These are phyloP conservation scores for Plebejus melissa DNA, from an alignment of 2,888 invertebrate species.

Conservation along the genomic window DNA sequence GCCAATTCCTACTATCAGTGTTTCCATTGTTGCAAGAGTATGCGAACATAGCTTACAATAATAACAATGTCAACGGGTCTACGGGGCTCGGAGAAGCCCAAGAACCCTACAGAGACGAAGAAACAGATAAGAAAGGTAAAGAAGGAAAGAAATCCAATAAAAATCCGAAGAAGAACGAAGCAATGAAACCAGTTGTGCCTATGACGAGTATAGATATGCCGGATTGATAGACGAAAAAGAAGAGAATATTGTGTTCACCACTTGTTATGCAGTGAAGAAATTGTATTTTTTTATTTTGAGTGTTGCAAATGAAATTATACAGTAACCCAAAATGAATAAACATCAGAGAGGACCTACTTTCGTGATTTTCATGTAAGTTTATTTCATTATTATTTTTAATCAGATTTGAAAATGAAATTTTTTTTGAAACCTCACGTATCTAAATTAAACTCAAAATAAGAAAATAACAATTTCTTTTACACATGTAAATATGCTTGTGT, in stretches of 20 bases:
- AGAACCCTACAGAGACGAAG: slow-evolving; percentile 72
- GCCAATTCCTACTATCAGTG: slow-evolving; percentile 95
- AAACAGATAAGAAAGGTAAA: slow-evolving; percentile 69
- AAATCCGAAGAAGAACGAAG: slow-evolving; percentile 86
- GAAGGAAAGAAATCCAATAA: slow-evolving; percentile 82
- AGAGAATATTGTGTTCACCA: slow-evolving; percentile 58
- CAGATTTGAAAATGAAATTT: neutral
- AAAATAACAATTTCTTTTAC: neutral
- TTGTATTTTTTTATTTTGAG: slow-evolving; percentile 21
- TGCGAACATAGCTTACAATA: slow-evolving; percentile 97
- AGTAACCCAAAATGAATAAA: neutral
- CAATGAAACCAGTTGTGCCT: slow-evolving; percentile 91
- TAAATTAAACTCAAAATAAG: neutral
- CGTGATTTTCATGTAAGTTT: neutral
- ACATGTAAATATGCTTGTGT: slow-evolving; percentile 48
- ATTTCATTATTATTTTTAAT: neutral
- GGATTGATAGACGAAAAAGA: slow-evolving; percentile 79
- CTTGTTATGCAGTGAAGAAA: slow-evolving; percentile 10
- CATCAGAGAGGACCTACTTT: neutral
- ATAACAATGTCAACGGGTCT: slow-evolving; percentile 76
- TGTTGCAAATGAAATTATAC: slow-evolving; percentile 39
- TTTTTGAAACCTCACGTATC: neutral
- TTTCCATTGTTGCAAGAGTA: slow-evolving; percentile 98
- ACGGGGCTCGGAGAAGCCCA: slow-evolving; percentile 59
- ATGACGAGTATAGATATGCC: slow-evolving; percentile 94